Conservation (phyloP, 2,113 vertebrate species). For the Solea senegalensis region DNA sequence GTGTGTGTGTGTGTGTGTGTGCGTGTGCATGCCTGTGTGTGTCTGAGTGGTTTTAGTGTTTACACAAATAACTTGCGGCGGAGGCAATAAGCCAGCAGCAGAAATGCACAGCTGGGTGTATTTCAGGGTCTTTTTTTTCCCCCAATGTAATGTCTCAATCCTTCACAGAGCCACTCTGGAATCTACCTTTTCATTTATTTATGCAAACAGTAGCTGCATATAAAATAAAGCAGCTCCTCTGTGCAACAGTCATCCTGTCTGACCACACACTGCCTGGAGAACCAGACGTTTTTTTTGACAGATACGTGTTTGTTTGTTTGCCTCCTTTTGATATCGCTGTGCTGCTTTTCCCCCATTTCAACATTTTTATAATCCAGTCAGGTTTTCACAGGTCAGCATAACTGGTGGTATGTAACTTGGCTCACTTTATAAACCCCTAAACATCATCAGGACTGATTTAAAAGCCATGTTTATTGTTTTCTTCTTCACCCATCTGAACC, state of each 20-base stretch:
- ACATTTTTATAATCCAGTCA: background rate
- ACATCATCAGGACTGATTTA: conserved; percentile 11
- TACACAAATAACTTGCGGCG: conserved; percentile 60
- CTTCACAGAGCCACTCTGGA: conserved; percentile 37
- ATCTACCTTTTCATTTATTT: conserved; percentile 60
- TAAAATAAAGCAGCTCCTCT: conserved; percentile 38
- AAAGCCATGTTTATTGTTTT: conserved; percentile 5
- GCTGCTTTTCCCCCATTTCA: background rate
- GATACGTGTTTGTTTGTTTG: conserved; percentile 8
- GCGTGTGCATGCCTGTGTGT: background rate
- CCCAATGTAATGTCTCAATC: conserved; percentile 52
- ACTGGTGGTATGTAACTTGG: background rate
- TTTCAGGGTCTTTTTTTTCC: conserved; percentile 52
- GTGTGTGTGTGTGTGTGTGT: conserved; percentile 16
- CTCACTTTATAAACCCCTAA: background rate
- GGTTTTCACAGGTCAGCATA: background rate
- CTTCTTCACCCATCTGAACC: conserved; percentile 21
- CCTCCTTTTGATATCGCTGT: background rate
- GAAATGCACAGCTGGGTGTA: conserved; percentile 58
- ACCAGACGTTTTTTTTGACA: conserved; percentile 14
- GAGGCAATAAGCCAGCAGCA: conserved; percentile 43
- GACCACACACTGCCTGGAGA: conserved; percentile 15
- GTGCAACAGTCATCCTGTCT: background rate
- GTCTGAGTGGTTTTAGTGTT: conserved; percentile 39
- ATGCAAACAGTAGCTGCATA: conserved; percentile 33